Evolutionary conservation across 2,113 vertebrate genomes (phyloP), one percentile per base, ranked within the genome.

Genomic region (Megaleporinus macrocephalus): DNA sequence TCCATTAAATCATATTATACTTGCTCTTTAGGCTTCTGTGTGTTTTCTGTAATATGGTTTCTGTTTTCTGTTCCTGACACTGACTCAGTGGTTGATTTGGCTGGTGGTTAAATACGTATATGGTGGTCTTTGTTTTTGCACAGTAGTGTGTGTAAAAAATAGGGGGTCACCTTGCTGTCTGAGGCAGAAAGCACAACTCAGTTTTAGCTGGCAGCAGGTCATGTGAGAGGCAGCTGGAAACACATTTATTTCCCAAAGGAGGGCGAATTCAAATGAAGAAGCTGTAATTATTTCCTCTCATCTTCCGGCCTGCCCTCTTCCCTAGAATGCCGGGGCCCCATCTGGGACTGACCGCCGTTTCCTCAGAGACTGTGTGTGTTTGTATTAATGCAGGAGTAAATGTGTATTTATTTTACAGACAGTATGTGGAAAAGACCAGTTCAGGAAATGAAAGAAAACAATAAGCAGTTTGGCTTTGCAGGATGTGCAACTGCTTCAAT

Each of bases 261-360:
- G 86, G 80, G 73, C 66, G 75, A 68, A 77, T 79, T 88, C 79
- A 86, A 89, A 92, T 85, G 86, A 89, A 88, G 86, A 85, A 86
- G 88, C 63, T 78, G 87, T 92, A 89, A 91, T 92, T 91, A 90
- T 90, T 91, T 90, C 87, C 90, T 90, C 71, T 82, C 59, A 83
- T 90, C 85, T 89, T 88, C 88, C 82, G 76, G 81, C 70, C 81
- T 78, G 73, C 83, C 36, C 77, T 75, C 30, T 77, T 85, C 78
- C 78, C 51, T 15, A 73, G 70, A 66, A 80, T 57, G 61, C 22
- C 73, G 36, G n/a, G 71, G 74, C 79, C n/a, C 86, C 83, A 87
- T 89, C 78, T 88, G 75, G 79, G 85, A 79, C 85, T 82, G 84
- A 86, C 81, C 86, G 66, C 57, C 55, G 78, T 85, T 87, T 81